These are phyloP conservation scores for Deilephila elpenor DNA, from an alignment of 2,888 invertebrate genomes.

Conservation along the genomic window DNA sequence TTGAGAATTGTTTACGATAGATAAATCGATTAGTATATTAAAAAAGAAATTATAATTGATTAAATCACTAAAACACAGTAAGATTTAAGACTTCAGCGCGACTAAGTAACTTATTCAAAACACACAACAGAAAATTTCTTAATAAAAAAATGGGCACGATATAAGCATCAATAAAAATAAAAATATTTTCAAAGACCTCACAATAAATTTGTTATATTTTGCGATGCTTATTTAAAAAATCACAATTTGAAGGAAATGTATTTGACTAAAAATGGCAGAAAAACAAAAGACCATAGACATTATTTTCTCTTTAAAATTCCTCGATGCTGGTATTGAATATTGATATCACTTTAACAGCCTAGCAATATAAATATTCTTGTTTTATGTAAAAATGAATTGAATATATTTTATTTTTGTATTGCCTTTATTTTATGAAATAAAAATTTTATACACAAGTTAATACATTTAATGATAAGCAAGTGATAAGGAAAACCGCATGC, in stretches of 20 bases:
- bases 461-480: no score
- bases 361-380: background rate
- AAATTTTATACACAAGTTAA: no score
- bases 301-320: slow-evolving; percentile 44
- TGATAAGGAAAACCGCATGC: no score
- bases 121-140: slow-evolving; percentile 41
- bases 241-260: slow-evolving; percentile 75
- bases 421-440: no score
- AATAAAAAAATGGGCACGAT: slow-evolving; percentile 43
- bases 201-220: slow-evolving; percentile 76
- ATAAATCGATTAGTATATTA: background rate
- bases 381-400: background rate
- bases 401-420: background rate
- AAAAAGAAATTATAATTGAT: background rate
- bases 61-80: slow-evolving; percentile 37
- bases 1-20: background rate
- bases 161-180: slow-evolving; percentile 55
- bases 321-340: background rate
- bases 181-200: slow-evolving; percentile 68
- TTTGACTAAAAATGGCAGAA: slow-evolving; percentile 81
- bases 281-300: slow-evolving; percentile 76
- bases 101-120: slow-evolving; percentile 41
- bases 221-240: slow-evolving; percentile 64
- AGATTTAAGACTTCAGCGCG: slow-evolving; percentile 40
- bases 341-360: background rate